Conservation (phyloP, 1,140 invertebrate species). For the Drosophila malerkotliana region DNA sequence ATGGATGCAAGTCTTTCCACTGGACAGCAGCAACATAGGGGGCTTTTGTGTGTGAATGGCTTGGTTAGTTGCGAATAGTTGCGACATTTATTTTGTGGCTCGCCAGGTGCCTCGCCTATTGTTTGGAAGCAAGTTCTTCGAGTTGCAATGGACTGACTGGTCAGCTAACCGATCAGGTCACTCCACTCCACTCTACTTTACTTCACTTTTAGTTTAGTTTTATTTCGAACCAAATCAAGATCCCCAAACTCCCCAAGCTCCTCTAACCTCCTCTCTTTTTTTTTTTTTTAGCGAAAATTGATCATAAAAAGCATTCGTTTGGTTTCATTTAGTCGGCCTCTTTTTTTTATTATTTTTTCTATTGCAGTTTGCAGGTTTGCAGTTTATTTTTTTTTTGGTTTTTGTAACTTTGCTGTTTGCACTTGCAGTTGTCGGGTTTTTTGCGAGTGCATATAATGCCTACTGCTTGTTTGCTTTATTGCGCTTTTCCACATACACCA, state of each 20-base stretch:
- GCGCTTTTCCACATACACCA: conserved; percentile 44
- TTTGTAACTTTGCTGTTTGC: conserved; percentile 33
- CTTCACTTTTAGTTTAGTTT: conserved; percentile 8
- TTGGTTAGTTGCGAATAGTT: conserved; percentile 18
- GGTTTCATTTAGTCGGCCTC: conserved; percentile 54
- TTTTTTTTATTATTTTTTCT: neutral
- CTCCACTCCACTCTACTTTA: conserved; percentile 22
- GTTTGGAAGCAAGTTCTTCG: conserved; percentile 50
- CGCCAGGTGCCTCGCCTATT: conserved; percentile 41
- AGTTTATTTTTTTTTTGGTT: neutral
- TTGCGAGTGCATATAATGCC: conserved; percentile 62
- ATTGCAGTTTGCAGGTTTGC: conserved; percentile 6
- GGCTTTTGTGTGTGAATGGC: conserved; percentile 14
- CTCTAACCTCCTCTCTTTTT: neutral
- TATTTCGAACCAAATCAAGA: conserved; percentile 7
- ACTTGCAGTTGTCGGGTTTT: conserved; percentile 58
- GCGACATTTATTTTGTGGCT: conserved; percentile 37
- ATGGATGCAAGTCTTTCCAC: conserved; percentile 16
- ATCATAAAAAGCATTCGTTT: conserved; percentile 62
- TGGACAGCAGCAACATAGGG: neutral
- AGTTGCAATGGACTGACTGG: conserved; percentile 39
- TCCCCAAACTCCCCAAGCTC: neutral
- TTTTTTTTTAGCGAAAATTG: conserved; percentile 48
- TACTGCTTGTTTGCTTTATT: conserved; percentile 72
- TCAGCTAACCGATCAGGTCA: conserved; percentile 47